Conservation (phyloP, 2,888 invertebrate species). For the Erebia aethiops region DNA sequence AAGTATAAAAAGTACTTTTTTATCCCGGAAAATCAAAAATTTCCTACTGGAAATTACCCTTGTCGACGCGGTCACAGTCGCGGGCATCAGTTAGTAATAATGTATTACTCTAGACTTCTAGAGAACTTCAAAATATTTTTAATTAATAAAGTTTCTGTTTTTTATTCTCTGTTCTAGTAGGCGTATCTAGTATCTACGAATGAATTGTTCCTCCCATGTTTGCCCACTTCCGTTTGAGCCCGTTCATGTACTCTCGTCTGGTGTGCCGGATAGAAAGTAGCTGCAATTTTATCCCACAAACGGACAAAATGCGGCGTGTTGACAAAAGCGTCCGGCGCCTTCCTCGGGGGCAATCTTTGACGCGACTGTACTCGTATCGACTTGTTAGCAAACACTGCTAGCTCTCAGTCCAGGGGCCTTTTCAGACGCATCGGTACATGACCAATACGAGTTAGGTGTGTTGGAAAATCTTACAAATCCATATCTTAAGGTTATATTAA, state of each 20-base stretch:
- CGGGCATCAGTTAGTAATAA: too few relatives aligned
- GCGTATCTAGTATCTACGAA: slow-evolving; percentile 9
- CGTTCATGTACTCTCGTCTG: slow-evolving; percentile 18
- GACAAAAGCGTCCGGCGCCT: slow-evolving; percentile 38
- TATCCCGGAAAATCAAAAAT: too few relatives aligned
- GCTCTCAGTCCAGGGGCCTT: slow-evolving; percentile 12
- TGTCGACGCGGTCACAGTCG: too few relatives aligned
- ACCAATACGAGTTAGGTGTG: background rate
- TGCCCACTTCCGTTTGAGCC: slow-evolving; percentile 17
- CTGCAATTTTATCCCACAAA: slow-evolving; percentile 38
- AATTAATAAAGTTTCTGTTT: too few relatives aligned
- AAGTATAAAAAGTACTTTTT: too few relatives aligned
- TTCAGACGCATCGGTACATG: slow-evolving; percentile 16
- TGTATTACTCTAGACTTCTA: too few relatives aligned
- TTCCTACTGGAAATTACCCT: too few relatives aligned
- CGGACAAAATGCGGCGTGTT: slow-evolving; percentile 39
- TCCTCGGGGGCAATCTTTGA: slow-evolving; percentile 36
- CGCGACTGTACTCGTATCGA: slow-evolving; percentile 33
- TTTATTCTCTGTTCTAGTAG: too few relatives aligned
- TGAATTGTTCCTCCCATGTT: slow-evolving; percentile 19
- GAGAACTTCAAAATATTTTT: too few relatives aligned
- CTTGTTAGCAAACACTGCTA: slow-evolving; percentile 28
- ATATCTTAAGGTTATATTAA: too few relatives aligned
- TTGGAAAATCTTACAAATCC: too few relatives aligned
- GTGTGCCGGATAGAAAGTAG: slow-evolving; percentile 34